Base-by-base conservation (phyloP, 1,140 invertebrate genomes). In the Drosophila elegans region DNA sequence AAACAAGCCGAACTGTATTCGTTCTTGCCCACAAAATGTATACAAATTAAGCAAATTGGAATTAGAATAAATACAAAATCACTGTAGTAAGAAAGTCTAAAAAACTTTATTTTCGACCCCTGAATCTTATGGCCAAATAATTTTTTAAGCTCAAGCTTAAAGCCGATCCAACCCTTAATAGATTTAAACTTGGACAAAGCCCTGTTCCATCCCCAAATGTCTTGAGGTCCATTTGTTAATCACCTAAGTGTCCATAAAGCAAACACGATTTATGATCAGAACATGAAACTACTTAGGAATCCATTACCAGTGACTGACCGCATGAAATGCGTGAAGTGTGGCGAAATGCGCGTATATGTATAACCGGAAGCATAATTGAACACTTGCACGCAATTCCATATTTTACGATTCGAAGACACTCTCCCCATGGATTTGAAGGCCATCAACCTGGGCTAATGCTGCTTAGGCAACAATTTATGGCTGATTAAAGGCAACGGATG, bases 331-430 rank as follows among this genome's bases (percentile, higher is more conserved):
- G 80, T 84, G 81, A 84, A 84, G 77, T 84, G 81, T 84, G 61
- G 66, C 80, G 66, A 84, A 84, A 77, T 71, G 63, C 51, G 36
- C 34, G 16, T 51, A 41, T 62, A 7, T 32, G 29, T 32, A 63
- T 54, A 29, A 34, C 11, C 16, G 3, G 2, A 13, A 63, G 57
- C 73, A 84, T 84, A 84, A 84, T 85, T 85, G 78, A 60, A 85
- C 80, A 84, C 81, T 84, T 84, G 80, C 80, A 84, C 80, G 80
- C 80, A 73, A 84, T 85, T 85, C 61, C 81, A 85, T 84, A 77
- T 84, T 84, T 84, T 84, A 80, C 80, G 80, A 83, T 76, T 63
- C 57, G 49, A 84, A 80, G 76, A 84, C 68, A 67, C 56, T 34
- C 36, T 48, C 11, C 11, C 56, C 29, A 27, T 29, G 11, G 12